These are phyloP conservation scores for Gallirallus australis DNA, from an alignment of 2,797 vertebrate species.

Conservation along the genomic window DNA sequence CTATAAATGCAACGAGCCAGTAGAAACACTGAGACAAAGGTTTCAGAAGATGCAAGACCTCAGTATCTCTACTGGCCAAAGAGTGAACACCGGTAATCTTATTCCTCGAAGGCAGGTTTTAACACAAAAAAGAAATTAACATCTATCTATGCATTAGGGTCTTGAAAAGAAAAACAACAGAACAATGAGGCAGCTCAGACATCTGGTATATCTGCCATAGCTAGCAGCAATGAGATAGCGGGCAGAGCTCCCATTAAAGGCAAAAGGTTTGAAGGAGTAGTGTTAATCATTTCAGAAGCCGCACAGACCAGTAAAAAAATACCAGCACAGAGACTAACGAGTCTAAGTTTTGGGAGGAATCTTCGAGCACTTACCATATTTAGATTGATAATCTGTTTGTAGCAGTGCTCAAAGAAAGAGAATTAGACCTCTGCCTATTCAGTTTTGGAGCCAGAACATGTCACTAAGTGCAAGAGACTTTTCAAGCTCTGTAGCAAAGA, in stretches of 20 bases:
- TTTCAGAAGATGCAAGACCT: neutral
- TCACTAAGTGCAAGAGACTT: slow-evolving; percentile 69
- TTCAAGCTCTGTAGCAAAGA: slow-evolving; percentile 26
- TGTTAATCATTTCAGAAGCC: neutral
- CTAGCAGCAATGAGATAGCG: slow-evolving; percentile 18
- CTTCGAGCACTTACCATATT: neutral
- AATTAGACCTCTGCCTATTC: slow-evolving; percentile 40
- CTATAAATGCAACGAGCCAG: neutral
- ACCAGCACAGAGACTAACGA: neutral
- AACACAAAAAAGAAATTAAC: slow-evolving; percentile 58
- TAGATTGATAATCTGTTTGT: slow-evolving; percentile 27
- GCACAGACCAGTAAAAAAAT: neutral
- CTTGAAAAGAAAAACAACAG: slow-evolving; percentile 43
- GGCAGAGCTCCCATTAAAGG: slow-evolving; percentile 27
- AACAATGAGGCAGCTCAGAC: slow-evolving; percentile 51
- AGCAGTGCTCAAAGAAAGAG: slow-evolving; percentile 3
- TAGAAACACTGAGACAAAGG: neutral
- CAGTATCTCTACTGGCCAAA: neutral
- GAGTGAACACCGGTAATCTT: slow-evolving; percentile 26
- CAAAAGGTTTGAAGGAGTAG: slow-evolving; percentile 11
- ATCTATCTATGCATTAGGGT: slow-evolving; percentile 1
- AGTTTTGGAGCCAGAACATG: slow-evolving; percentile 38
- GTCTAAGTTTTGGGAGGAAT: slow-evolving; percentile 12
- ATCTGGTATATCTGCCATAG: slow-evolving; percentile 36
- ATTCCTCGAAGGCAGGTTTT: neutral